Evolutionary conservation across 2,797 vertebrate genomes (phyloP).

Genomic region (Sylvilagus floridanus): DNA sequence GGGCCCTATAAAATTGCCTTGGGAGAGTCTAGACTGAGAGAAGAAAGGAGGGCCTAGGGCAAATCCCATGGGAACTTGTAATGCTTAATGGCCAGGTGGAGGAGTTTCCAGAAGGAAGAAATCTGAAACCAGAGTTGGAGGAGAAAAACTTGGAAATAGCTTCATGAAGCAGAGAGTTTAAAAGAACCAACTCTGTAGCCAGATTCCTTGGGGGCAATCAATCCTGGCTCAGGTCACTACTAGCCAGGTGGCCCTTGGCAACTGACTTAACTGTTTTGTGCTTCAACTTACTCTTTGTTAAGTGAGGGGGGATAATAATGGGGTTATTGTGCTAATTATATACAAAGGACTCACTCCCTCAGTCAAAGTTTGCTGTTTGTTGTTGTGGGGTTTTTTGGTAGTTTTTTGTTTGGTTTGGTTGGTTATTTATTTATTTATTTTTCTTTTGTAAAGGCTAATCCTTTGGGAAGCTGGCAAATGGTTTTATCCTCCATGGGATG

Average conservation of each 20-base stretch:
- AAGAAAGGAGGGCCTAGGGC: not conserved
- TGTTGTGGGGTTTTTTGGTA: no score
- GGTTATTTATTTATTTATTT: no score
- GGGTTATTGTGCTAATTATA: not conserved
- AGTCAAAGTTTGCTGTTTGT: not conserved
- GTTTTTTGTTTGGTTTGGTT: no score
- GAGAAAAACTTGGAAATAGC: not conserved
- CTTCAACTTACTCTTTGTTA: not conserved
- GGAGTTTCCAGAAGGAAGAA: not conserved
- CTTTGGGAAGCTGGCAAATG: conserved; percentile 1
- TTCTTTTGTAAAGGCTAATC: not conserved
- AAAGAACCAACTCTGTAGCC: not conserved
- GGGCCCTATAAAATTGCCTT: no score
- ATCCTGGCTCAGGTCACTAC: not conserved
- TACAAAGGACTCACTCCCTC: not conserved
- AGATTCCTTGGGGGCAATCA: not conserved
- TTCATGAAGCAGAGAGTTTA: not conserved
- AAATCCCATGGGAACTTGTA: not conserved
- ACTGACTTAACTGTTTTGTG: not conserved
- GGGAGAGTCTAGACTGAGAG: no score
- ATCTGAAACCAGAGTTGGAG: not conserved
- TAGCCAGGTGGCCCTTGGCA: not conserved
- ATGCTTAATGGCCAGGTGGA: not conserved
- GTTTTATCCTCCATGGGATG: not conserved
- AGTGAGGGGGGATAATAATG: not conserved